Evolutionary conservation across 2,113 vertebrate genomes (phyloP), one percentile per base, ranked within the genome.

Genomic region (Chloroceryle aenea): DNA sequence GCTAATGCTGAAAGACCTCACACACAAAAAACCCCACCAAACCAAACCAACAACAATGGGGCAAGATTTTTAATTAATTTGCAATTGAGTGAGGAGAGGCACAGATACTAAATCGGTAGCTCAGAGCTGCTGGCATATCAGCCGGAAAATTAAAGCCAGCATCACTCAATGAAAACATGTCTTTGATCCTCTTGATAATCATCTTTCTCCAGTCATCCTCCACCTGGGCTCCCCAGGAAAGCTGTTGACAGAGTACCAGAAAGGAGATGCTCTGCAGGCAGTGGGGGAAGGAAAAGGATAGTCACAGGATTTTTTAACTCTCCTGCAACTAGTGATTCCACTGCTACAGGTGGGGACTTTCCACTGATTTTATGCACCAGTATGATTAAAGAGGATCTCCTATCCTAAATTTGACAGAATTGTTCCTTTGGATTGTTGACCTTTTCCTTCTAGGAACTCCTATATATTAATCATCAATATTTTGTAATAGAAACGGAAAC

Each of bases 91-190:
- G 8, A 66, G 29, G n/a, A 80, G 32, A 14, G 10, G 2, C 26
- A 74, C 32, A 45, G 62, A 36, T 7, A n/a, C 7, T 89, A 77
- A 92, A 71, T 10, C 4, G 5, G 18, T 32, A 55, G 16, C 63
- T 89, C 64, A 87, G 72, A 89, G 29, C 3, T 5, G 43, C 14
- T 61, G 61, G 10, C 19, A 52, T 22, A 77, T 90, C 78, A 21
- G 32, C 53, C 48, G 36, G 36, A 56, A 87, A 82, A 52, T 27
- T 32, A 64, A 72, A 83, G 48, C 9, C 30, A 79, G 48, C 3
- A 42, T 1, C 10, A 43, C 10, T 61, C 32, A 78, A 19, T 36
- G 47, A 59, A 72, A 72, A 9, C 3, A 2, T 1, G 0, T 17
- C 13, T 81, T 75, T 73, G 69, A 55, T 47, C 11, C 13, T 21